These are phyloP conservation scores for Ptychochromis oligacanthus DNA, from an alignment of 2,113 vertebrate species.

Conservation along the genomic window DNA sequence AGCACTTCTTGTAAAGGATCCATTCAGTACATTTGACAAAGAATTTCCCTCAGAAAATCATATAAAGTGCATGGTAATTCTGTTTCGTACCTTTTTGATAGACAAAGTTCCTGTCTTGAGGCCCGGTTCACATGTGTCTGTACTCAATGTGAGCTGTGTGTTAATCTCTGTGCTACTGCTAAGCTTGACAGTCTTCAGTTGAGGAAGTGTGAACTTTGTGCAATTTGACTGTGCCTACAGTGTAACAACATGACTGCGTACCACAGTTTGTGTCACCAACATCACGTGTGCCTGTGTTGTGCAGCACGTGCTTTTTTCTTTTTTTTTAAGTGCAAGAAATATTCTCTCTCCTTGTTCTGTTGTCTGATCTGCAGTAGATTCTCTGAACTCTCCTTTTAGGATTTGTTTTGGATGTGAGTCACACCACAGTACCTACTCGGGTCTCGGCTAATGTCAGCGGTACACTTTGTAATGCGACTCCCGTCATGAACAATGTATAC, in stretches of 20 bases:
- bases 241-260: constrained; percentile 39
- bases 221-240: constrained; percentile 74
- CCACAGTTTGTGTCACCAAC: constrained; percentile 66
- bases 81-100: constrained; percentile 65
- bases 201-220: constrained; percentile 65
- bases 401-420: constrained; percentile 56
- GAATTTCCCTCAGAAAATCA: constrained; percentile 34
- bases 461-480: constrained; percentile 46
- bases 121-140: constrained; percentile 61
- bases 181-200: constrained; percentile 55
- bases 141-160: constrained; percentile 57
- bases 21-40: constrained; percentile 37
- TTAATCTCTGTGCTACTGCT: constrained; percentile 53
- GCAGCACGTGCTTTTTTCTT: constrained; percentile 61
- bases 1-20: constrained; percentile 38
- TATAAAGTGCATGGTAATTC: constrained; percentile 70
- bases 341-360: constrained; percentile 30
- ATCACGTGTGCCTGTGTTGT: constrained; percentile 76
- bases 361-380: constrained; percentile 38
- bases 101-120: constrained; percentile 45
- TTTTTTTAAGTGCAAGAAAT: constrained; percentile 60
- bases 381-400: constrained; percentile 50
- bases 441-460: constrained; percentile 27
- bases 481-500: constrained; percentile 39
- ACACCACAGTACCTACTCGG: constrained; percentile 34